Conservation (phyloP, 2,888 invertebrate species). For the Tipula confusa region DNA sequence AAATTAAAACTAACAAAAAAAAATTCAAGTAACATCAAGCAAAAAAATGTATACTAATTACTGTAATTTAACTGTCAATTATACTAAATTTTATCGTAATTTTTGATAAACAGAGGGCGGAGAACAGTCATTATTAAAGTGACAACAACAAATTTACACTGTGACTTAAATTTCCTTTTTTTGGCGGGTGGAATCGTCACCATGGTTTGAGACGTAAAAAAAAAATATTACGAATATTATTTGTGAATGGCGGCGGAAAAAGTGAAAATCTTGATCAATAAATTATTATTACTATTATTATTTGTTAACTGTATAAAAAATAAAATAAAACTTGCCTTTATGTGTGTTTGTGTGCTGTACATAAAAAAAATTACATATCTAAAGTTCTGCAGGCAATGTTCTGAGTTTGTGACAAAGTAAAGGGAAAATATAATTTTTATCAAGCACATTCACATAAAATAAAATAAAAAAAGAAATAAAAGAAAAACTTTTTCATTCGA, state of each 20-base stretch:
- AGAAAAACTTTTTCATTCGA: not conserved
- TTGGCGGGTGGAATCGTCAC: not conserved
- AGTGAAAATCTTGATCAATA: not conserved
- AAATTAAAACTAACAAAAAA: not conserved
- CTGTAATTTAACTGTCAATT: slow-evolving; percentile 8
- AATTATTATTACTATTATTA: slow-evolving; percentile 7
- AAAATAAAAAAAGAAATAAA: too few relatives aligned
- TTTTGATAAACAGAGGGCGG: not conserved
- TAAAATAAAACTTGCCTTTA: not conserved
- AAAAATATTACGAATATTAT: not conserved
- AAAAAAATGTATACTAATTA: not conserved
- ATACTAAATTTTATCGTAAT: slow-evolving; percentile 8
- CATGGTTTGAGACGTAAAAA: not conserved
- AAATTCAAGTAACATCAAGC: not conserved
- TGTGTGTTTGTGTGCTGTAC: not conserved
- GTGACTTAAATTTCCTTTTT: not conserved
- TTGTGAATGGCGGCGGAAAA: not conserved
- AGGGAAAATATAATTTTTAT: not conserved
- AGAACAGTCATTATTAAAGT: not conserved
- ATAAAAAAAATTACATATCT: not conserved
- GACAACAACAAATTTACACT: not conserved
- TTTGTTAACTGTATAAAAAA: not conserved
- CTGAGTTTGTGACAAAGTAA: not conserved
- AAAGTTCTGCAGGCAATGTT: not conserved
- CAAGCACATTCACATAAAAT: not conserved